phyloP scores from a whole-genome alignment of 2,888 invertebrate genomes.

The Sicus ferrugineus region DNA sequence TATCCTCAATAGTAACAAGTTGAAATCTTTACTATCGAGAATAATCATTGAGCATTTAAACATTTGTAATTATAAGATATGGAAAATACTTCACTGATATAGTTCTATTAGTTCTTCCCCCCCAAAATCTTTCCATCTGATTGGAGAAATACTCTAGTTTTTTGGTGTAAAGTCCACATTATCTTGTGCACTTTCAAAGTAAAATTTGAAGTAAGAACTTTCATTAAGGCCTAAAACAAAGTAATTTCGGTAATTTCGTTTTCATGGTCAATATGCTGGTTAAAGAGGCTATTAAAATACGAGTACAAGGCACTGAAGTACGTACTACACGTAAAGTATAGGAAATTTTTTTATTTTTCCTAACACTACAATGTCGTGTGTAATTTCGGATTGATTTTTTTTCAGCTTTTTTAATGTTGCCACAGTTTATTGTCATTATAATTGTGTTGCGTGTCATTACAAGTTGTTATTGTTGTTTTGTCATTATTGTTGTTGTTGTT shows the following conservation, averaged over 20 bases:
- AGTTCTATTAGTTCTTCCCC: too few species aligned
- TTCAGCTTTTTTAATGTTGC: not conserved
- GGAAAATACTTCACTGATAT: too few species aligned
- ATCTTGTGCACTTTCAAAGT: too few species aligned
- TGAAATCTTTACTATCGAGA: too few species aligned
- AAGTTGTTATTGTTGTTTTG: constrained; percentile 43
- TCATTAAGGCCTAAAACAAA: too few species aligned
- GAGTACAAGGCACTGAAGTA: not conserved
- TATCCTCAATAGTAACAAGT: too few species aligned
- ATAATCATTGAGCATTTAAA: too few species aligned
- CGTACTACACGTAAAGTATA: not conserved
- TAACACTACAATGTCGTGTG: not conserved
- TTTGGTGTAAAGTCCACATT: too few species aligned
- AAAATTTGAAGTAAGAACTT: not conserved
- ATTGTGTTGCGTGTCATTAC: not conserved
- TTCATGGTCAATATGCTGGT: not conserved
- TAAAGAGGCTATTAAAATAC: not conserved
- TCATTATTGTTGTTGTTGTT: constrained; percentile 41
- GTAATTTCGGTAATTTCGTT: too few species aligned
- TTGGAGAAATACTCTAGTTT: too few species aligned
- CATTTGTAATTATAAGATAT: too few species aligned
- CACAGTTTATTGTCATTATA: not conserved
- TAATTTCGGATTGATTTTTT: not conserved
- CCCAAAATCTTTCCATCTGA: too few species aligned
- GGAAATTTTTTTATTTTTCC: not conserved